These are phyloP conservation scores for Gymnocephalus cernua DNA, from an alignment of 2,113 vertebrate genomes.

Conservation along the genomic window DNA sequence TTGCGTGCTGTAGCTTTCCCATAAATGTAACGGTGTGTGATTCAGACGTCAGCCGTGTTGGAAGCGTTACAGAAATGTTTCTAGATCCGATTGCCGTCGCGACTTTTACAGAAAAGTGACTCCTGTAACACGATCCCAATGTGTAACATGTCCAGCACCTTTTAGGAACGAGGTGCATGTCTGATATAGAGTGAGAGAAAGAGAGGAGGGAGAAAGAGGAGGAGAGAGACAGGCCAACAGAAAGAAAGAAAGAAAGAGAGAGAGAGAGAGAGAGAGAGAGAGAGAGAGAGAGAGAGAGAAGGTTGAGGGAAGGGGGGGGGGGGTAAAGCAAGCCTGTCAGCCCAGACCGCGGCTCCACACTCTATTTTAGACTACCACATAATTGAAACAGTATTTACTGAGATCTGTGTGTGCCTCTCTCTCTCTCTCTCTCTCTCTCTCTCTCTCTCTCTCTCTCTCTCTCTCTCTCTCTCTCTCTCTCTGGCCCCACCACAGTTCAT, in stretches of 20 bases:
- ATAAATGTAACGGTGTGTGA: no score
- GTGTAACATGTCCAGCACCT: background rate
- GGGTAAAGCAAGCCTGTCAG: conserved; percentile 68
- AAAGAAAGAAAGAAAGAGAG: conserved; percentile 23
- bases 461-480: conserved; percentile 8
- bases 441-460: no score
- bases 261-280: no score
- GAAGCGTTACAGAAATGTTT: background rate
- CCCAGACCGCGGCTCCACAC: conserved; percentile 88
- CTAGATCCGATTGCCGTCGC: background rate
- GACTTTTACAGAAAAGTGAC: background rate
- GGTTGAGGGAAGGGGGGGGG: no score
- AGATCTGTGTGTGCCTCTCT: conserved; percentile 61
- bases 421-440: conserved; percentile 31
- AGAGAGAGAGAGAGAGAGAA: background rate
- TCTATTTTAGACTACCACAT: conserved; percentile 91
- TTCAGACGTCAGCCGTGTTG: background rate
- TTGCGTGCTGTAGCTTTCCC: background rate
- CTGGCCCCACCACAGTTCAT: conserved; percentile 68
- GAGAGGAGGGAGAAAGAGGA: background rate
- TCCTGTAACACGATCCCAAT: background rate
- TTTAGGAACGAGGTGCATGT: background rate
- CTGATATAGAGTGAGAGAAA: background rate
- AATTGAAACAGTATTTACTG: conserved; percentile 93
- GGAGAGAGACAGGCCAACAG: conserved; percentile 32